Evolutionary conservation across 2,888 invertebrate genomes (phyloP).

Genomic region (Melieria omissa): DNA sequence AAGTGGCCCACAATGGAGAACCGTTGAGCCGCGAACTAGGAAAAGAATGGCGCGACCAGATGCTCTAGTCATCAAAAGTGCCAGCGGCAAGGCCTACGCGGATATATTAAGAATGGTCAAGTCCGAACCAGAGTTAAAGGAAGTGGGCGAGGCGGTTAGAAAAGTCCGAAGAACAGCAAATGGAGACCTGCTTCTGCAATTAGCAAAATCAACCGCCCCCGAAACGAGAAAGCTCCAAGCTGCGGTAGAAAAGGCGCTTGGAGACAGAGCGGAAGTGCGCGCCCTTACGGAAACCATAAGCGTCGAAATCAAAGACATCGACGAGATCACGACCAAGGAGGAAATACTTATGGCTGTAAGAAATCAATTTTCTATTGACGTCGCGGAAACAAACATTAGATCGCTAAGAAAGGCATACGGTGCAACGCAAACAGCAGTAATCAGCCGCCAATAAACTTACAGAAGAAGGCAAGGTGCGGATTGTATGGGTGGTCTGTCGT

Average conservation of each 20-base stretch:
- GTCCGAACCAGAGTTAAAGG: not conserved
- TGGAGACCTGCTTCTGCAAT: not conserved
- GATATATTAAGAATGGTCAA: conserved; percentile 8
- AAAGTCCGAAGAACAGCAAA: conserved; percentile 67
- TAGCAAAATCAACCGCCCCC: not conserved
- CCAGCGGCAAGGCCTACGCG: not conserved
- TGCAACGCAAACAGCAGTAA: conserved; percentile 4
- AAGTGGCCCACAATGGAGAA: too few species aligned
- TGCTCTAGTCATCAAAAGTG: conserved; percentile 11
- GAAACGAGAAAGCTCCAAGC: not conserved
- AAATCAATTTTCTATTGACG: not conserved
- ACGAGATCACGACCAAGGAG: not conserved
- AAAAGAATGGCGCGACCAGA: too few species aligned
- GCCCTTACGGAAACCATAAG: not conserved
- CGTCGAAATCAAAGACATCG: not conserved
- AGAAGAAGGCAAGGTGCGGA: not conserved
- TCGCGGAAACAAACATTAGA: not conserved
- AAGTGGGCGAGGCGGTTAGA: conserved; percentile 9
- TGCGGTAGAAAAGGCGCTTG: not conserved
- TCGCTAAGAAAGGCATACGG: conserved; percentile 4
- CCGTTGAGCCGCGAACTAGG: too few species aligned
- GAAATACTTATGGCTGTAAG: not conserved
- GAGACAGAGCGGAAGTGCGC: not conserved
- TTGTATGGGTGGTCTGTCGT: conserved; percentile 6
- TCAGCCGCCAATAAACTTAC: not conserved